Evolutionary conservation across 2,888 invertebrate genomes (phyloP).

Genomic region (Agapostemon virescens): DNA sequence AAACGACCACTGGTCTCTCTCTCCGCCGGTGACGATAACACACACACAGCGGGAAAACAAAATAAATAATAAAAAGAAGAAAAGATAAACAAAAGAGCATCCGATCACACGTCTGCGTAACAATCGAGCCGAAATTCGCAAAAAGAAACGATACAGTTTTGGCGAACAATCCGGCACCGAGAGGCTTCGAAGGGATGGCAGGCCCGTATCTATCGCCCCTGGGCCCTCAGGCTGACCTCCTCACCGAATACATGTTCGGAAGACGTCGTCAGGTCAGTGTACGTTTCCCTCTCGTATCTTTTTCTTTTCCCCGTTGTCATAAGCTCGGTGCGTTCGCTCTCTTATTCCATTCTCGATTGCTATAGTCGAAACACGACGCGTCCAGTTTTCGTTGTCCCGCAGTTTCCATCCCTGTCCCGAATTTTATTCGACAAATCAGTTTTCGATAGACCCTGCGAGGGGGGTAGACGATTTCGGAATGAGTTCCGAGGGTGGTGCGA

Average conservation of each 20-base stretch:
- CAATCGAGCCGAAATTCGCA: background rate
- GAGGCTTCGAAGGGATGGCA: slow-evolving; percentile 83
- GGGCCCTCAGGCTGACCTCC: slow-evolving; percentile 88
- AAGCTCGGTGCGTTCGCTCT: no score
- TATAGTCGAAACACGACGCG: no score
- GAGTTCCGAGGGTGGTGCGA: background rate
- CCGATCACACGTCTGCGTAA: background rate
- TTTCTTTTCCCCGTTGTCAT: background rate
- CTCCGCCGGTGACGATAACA: slow-evolving; percentile 36
- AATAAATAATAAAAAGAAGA: background rate
- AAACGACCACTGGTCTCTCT: slow-evolving; percentile 38
- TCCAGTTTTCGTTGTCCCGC: background rate
- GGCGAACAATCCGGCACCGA: slow-evolving; percentile 12
- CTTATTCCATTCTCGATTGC: no score
- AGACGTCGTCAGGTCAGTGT: slow-evolving; percentile 86
- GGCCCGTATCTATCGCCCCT: slow-evolving; percentile 92
- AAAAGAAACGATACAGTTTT: slow-evolving; percentile 19
- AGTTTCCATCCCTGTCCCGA: no score
- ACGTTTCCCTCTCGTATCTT: slow-evolving; percentile 71
- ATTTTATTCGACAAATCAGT: no score
- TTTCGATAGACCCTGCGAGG: background rate
- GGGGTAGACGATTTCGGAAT: background rate
- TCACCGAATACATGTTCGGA: slow-evolving; percentile 96
- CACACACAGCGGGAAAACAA: slow-evolving; percentile 3
- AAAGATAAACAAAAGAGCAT: background rate